These are phyloP conservation scores for Drosophila rellima DNA, from an alignment of 2,888 invertebrate genomes.

Conservation along the genomic window DNA sequence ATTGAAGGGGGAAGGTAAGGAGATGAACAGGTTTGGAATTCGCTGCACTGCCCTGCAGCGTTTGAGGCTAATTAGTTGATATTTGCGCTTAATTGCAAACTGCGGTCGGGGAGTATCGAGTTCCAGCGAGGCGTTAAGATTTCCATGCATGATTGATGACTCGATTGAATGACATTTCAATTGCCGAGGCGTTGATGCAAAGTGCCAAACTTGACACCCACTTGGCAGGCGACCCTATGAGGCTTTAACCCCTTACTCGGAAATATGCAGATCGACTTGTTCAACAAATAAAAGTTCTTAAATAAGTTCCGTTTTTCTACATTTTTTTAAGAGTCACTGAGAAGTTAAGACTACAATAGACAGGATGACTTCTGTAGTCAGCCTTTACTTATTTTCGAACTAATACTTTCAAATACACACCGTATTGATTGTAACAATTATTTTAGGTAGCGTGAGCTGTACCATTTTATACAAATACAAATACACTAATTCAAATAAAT, in stretches of 20 bases:
- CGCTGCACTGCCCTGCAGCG: slow-evolving; percentile 27
- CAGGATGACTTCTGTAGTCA: too few relatives aligned
- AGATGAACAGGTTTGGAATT: background rate
- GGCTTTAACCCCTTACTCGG: background rate
- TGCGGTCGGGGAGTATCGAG: slow-evolving; percentile 53
- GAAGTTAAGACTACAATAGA: too few relatives aligned
- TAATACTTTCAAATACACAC: too few relatives aligned
- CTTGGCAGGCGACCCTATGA: slow-evolving; percentile 23
- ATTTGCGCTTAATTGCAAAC: slow-evolving; percentile 82
- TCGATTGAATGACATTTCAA: slow-evolving; percentile 37
- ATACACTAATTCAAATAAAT: too few relatives aligned
- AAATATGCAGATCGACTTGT: too few relatives aligned
- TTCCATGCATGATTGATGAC: slow-evolving; percentile 72
- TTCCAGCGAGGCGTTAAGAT: slow-evolving; percentile 64
- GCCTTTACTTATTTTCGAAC: too few relatives aligned
- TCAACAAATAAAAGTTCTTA: too few relatives aligned
- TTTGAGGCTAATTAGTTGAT: slow-evolving; percentile 83
- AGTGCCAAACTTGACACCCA: slow-evolving; percentile 78
- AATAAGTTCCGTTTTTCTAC: too few relatives aligned
- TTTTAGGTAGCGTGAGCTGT: too few relatives aligned
- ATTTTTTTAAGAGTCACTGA: too few relatives aligned
- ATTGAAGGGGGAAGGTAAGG: slow-evolving; percentile 26
- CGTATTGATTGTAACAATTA: too few relatives aligned
- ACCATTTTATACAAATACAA: too few relatives aligned
- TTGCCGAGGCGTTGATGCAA: slow-evolving; percentile 55